Percentiles rank a stretch among this genome's conserved stretches.
phyloP scores from a whole-genome alignment of 1,140 invertebrate species.

The Pseudomyrmex cubaensis region DNA sequence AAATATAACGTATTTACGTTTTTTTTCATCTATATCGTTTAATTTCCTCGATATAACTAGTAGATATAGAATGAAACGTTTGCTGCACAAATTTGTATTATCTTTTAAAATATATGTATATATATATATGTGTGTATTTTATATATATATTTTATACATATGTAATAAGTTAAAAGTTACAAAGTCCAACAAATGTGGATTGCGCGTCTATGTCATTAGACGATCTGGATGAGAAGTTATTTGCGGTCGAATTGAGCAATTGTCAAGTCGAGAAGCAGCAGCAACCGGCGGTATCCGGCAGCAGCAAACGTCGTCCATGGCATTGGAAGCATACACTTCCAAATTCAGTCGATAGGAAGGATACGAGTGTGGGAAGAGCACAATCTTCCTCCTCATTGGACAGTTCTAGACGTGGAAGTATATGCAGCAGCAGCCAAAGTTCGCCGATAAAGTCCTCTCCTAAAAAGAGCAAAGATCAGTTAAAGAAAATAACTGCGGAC shows the following conservation, averaged over 20 bases:
- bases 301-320: conserved; percentile 79
- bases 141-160: background rate
- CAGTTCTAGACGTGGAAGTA: conserved; percentile 79
- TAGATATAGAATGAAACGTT: conserved; percentile 16
- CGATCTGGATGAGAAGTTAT: conserved; percentile 84
- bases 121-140: too few species aligned
- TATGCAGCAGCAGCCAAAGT: conserved; percentile 75
- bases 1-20: conserved; percentile 41
- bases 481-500: conserved; percentile 66
- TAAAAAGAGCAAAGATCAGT: conserved; percentile 76
- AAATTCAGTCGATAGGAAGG: conserved; percentile 80
- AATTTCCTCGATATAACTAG: conserved; percentile 12
- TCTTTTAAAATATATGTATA: background rate
- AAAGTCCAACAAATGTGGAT: conserved; percentile 62
- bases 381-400: conserved; percentile 76
- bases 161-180: conserved; percentile 45
- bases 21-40: conserved; percentile 24
- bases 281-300: conserved; percentile 62
- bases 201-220: conserved; percentile 78
- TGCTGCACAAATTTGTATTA: too few species aligned
- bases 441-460: conserved; percentile 80
- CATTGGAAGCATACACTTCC: conserved; percentile 79
- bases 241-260: conserved; percentile 78
- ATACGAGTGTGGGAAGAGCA: conserved; percentile 65
- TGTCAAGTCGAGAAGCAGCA: conserved; percentile 72